phyloP scores from a whole-genome alignment of 2,888 invertebrate species.

The Sipha maydis region DNA sequence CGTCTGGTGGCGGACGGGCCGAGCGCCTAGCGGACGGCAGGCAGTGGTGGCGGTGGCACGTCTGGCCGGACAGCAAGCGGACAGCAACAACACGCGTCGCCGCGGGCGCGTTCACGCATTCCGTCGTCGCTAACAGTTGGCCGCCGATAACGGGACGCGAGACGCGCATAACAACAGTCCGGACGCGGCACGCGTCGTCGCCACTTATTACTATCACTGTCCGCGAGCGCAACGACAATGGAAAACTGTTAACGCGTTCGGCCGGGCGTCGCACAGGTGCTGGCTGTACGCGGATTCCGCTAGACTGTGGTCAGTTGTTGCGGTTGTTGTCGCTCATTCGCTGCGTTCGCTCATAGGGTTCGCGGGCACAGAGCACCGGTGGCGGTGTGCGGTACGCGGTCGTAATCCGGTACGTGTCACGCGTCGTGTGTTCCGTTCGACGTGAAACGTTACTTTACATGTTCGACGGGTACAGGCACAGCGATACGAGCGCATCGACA shows the following conservation, averaged over 20 bases:
- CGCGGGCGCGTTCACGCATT: conserved; percentile 8
- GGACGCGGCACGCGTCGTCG: neutral
- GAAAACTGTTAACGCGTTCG: neutral
- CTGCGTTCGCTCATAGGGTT: too few species aligned
- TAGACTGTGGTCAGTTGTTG: too few species aligned
- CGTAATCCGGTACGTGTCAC: too few species aligned
- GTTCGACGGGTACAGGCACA: too few species aligned
- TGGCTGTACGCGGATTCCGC: too few species aligned
- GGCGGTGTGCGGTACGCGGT: too few species aligned
- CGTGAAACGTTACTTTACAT: too few species aligned
- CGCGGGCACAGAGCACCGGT: too few species aligned
- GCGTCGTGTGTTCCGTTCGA: too few species aligned
- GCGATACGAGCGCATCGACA: too few species aligned
- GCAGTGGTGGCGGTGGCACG: neutral
- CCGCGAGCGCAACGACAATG: neutral
- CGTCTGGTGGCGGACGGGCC: neutral
- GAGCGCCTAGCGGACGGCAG: neutral
- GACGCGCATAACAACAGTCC: neutral
- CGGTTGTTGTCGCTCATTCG: too few species aligned
- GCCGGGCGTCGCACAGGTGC: neutral
- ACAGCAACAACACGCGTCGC: neutral
- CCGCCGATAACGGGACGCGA: neutral
- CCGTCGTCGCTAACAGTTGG: conserved; percentile 24
- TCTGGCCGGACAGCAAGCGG: neutral
- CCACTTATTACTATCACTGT: neutral